Evolutionary conservation across 2,113 vertebrate species (phyloP), one percentile per base, ranked within the genome.

Genomic region (Pangasianodon gigas): DNA sequence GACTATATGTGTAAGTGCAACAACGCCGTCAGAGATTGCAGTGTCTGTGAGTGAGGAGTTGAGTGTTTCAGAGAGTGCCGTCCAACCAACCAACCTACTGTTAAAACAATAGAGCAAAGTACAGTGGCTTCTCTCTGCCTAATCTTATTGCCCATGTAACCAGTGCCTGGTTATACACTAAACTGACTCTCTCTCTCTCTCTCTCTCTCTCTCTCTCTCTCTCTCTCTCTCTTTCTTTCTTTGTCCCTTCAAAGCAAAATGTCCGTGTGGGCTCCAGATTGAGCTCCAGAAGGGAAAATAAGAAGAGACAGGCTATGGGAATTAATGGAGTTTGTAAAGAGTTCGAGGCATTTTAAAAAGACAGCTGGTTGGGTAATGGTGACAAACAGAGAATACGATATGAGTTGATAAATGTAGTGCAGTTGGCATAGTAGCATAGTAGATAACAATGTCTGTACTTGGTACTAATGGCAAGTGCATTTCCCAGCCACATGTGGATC

Each of bases 101-200:
- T 84, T 84, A 62, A 83, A 83, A 83, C 56, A 44, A 44, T 26
- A 58, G 32, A 24, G 52, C 82, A 84, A 41, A 84, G 82, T 84
- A 84, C 56, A 84, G 37, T 44, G 21, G 32, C 54, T 62, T 60
- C 10, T 41, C 37, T 44, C 56, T 60, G 54, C 56, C 82, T 84
- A 10, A 84, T 60, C 56, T 44, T 62, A 84, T 56, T 44, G 56
- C 56, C 37, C 10, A 26, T 54, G n/a, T 54, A 81, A n/a, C 48
- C 14, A 82, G 16, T 82, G 51, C 51, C n/a, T 82, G 51, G 51
- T 82, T 52, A 82, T 82, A 54, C 29, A 32, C n/a, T 84, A 41
- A 60, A 83, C 16, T 56, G 0, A 21, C 18, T 83, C 6, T 29
- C 16, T 32, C 80, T 37, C 51, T 83, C n/a, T 37, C 29, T 54